Percentiles rank a stretch among this genome's conserved stretches.
phyloP scores from a whole-genome alignment of 2,113 vertebrate genomes.

The Trochalopteron elliotii region DNA sequence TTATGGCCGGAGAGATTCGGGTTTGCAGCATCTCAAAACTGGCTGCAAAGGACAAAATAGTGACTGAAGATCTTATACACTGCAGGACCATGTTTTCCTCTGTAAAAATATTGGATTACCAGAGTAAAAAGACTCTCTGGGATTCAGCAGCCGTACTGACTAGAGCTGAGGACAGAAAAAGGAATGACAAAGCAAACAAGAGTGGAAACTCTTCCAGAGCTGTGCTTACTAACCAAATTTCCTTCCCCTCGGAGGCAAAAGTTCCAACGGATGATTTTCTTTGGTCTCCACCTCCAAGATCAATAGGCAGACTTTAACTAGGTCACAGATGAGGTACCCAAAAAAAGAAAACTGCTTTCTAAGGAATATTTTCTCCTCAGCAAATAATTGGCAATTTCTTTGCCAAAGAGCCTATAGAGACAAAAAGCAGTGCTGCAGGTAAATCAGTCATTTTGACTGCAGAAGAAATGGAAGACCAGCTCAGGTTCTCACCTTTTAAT shows the following conservation, averaged over 20 bases:
- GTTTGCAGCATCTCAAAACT: not conserved
- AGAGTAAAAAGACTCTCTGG: not conserved
- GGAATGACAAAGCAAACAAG: not conserved
- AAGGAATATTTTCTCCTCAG: slow-evolving; percentile 22
- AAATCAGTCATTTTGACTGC: not conserved
- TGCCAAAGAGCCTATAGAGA: not conserved
- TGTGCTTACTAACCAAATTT: not conserved
- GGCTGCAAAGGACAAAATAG: not conserved
- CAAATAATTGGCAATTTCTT: slow-evolving; percentile 8
- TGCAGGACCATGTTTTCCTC: not conserved
- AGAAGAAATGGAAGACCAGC: not conserved
- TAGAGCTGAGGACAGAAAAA: not conserved
- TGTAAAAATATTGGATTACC: not conserved
- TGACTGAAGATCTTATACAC: not conserved
- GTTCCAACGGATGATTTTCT: not conserved
- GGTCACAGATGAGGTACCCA: not conserved
- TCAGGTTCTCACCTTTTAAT: not conserved
- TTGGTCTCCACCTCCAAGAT: not conserved
- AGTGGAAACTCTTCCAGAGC: not conserved
- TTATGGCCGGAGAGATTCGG: fast-evolving
- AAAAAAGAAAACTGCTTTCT: slow-evolving; percentile 1
- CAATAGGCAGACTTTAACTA: slow-evolving; percentile 13
- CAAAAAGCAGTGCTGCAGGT: not conserved
- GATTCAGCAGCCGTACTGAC: not conserved
- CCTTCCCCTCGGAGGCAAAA: not conserved